Evolutionary conservation across 2,797 vertebrate species (phyloP).

Genomic region (Melanotaenia parkinsoni): DNA sequence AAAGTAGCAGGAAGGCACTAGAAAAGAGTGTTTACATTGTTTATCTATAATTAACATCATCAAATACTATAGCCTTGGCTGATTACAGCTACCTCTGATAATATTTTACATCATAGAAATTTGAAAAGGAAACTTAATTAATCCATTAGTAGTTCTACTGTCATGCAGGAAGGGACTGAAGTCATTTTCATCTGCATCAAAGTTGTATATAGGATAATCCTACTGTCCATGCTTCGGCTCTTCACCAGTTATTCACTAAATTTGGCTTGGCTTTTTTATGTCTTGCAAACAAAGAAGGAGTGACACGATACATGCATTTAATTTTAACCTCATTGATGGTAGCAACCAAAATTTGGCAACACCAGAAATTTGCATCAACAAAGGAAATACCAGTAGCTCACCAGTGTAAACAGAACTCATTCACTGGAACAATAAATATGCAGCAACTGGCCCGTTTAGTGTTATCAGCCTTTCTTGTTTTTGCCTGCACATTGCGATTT

Average conservation of each 20-base stretch:
- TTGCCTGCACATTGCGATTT: not conserved
- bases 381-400: not conserved
- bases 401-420: not conserved
- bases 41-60: too few species aligned
- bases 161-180: not conserved
- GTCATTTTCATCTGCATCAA: not conserved
- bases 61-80: too few species aligned
- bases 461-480: not conserved
- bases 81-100: too few species aligned
- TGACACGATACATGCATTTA: too few species aligned
- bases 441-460: not conserved
- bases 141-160: not conserved
- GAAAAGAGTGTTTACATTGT: too few species aligned
- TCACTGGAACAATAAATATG: not conserved
- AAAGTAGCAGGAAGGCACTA: too few species aligned
- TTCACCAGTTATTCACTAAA: too few species aligned
- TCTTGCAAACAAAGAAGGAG: not conserved
- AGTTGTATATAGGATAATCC: not conserved
- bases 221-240: too few species aligned
- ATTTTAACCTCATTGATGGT: too few species aligned
- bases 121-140: not conserved
- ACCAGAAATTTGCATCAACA: not conserved
- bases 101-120: not conserved
- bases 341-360: not conserved
- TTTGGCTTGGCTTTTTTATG: too few species aligned